Percentiles rank a stretch among this genome's conserved stretches.
Conservation (phyloP, 1,140 invertebrate species). For the Planococcus citri region DNA sequence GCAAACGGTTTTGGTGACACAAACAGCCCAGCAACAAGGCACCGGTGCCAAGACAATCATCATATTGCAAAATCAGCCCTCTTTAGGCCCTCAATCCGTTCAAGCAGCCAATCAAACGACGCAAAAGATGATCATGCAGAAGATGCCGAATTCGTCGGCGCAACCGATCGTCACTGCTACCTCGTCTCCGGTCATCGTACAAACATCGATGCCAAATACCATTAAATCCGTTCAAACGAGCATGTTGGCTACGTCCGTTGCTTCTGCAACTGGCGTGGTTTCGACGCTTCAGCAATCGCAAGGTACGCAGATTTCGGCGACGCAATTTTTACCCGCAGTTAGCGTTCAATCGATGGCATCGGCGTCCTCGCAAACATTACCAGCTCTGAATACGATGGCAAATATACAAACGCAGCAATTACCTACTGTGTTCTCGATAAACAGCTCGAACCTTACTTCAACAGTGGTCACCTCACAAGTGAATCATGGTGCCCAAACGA, state of each 20-base stretch:
- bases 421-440: neutral
- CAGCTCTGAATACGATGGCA: conserved; percentile 8
- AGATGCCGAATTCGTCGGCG: conserved; percentile 20
- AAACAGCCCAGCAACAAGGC: conserved; percentile 46
- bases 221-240: conserved; percentile 21
- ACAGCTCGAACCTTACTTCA: neutral
- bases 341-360: neutral
- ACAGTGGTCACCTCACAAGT: neutral
- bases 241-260: neutral
- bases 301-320: neutral
- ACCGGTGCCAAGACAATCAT: conserved; percentile 55
- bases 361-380: conserved; percentile 17
- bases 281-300: neutral
- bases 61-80: conserved; percentile 45
- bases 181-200: conserved; percentile 29
- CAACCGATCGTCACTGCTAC: conserved; percentile 28
- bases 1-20: conserved; percentile 47
- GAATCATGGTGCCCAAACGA: neutral
- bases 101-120: neutral
- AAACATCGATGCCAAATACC: neutral
- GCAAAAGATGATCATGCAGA: neutral
- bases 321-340: neutral
- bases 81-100: conserved; percentile 32
- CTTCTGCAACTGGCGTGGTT: neutral
- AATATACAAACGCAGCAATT: too few relatives aligned